Evolutionary conservation across 2,113 vertebrate genomes (phyloP), one percentile per base, ranked within the genome.

Genomic region (Cavia porcellus): DNA sequence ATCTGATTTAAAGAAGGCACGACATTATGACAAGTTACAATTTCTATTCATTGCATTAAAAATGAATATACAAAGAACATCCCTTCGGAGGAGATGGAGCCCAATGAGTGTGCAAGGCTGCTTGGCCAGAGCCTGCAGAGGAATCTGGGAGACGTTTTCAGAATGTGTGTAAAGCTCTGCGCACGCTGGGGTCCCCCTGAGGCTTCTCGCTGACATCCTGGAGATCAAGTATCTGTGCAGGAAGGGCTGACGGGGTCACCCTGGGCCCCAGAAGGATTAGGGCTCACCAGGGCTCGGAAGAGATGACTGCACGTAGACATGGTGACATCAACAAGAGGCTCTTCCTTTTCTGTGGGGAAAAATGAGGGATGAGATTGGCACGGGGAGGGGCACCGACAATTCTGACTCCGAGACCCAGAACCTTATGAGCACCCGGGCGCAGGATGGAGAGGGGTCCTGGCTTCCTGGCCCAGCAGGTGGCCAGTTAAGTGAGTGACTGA

Each of bases 211-310:
- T 30, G 52, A 24, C 5, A 3, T 4, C 24, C 45, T 32, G 45
- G 42, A 66, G 81, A 38, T 3, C 30, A 55, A 20, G n/a, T 50
- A 61, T 84, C 70, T 38, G 61, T 55, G 32, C 14, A 45, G 3
- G 50, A 95, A 50, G n/a, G 25, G 5, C 32, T 35, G 82, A 59
- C 1, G 3, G 4, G 9, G 7, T n/a, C 14, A 7, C 5, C 3
- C 2, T 4, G 35, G 68, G 38, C 86, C n/a, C 2, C 42, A 38
- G 75, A 80, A 4, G 5, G 55, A 35, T 0, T 35, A 50, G 10
- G 8, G 89, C 25, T 80, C 86, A 35, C 92, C 15, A 42, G 55
- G 91, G 35, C 47, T 95, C 84, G 79, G 55, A 52, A 38, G 62
- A 70, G 61, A 42, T 2, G 35, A 85, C 7, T 12, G 22, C 0